Evolutionary conservation across 1,140 invertebrate species (phyloP), one percentile per base, ranked within the genome.

Genomic region (Trichoplusia ni): DNA sequence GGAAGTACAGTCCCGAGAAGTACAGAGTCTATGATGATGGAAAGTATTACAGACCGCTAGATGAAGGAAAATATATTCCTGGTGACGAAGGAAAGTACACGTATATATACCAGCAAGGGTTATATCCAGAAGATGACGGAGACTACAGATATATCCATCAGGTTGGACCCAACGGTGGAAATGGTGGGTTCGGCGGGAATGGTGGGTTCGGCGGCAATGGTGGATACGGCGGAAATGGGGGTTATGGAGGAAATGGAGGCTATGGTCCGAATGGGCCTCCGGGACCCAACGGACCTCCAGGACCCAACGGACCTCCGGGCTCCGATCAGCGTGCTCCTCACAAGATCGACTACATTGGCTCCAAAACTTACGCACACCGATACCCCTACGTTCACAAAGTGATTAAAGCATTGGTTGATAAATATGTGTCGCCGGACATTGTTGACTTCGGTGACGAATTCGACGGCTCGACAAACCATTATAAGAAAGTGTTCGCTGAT

Each of bases 21-120:
- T 83, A 81, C 11, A 70, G 75, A 19, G 38, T 65, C 14, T 75
- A 75, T 11, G 83, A 89, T 42, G 85, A 89, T 40, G 86, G 84
- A 7, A 81, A 77, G 61, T 89, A 89, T 56, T 88, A 86, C 40
- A 77, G 85, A 40, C 86, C 86, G 9, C 35, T 66, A 58, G 64
- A 72, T 42, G 86, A 89, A 71, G 91, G 91, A 9, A 91, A 91
- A 81, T 92, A 92, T 72, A 68, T 90, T 69, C 92, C 90, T 7
- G 89, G 91, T 42, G 88, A 91, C 76, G 90, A 92, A 66, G 89
- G 91, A 38, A 86, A 85, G 81, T 92, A 92, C 79, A 90, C 82
- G 7, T 92, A 90, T 65, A 73, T 82, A 14, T 83, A 84, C 60
- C 74, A 60, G 56, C 74, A 81, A 58, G 80, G 81, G 1, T 72